These are phyloP conservation scores for Coreius guichenoti DNA, from an alignment of 2,797 vertebrate species.

Conservation along the genomic window DNA sequence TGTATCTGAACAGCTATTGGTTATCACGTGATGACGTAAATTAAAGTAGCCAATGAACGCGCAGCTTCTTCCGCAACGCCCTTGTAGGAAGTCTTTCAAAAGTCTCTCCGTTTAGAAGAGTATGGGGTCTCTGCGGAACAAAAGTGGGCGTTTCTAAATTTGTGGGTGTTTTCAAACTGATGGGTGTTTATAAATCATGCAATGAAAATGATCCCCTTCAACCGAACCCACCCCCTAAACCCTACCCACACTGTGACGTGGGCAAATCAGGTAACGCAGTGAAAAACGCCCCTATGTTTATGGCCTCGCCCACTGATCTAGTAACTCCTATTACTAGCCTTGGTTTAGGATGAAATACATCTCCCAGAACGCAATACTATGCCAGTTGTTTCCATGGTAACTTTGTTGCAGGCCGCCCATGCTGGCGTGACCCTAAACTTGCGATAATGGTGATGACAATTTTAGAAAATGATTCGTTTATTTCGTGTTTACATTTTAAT, in stretches of 20 bases:
- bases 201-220: no score
- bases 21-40: background rate
- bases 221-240: no score
- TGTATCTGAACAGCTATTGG: conserved; percentile 20
- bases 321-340: no score
- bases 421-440: background rate
- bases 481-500: background rate
- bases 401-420: background rate
- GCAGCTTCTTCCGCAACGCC: background rate
- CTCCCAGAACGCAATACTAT: background rate
- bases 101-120: no score
- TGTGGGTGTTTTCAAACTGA: no score
- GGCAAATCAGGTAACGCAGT: no score
- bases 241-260: no score
- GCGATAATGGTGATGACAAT: background rate
- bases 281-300: no score
- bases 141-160: no score
- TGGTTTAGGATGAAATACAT: background rate
- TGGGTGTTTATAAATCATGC: no score
- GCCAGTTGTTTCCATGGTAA: background rate
- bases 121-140: no score
- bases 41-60: conserved; percentile 12
- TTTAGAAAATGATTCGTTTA: background rate
- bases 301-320: no score
- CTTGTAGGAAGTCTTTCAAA: background rate